Conservation (phyloP, 2,113 vertebrate genomes). For the Pterophyllum scalare region DNA sequence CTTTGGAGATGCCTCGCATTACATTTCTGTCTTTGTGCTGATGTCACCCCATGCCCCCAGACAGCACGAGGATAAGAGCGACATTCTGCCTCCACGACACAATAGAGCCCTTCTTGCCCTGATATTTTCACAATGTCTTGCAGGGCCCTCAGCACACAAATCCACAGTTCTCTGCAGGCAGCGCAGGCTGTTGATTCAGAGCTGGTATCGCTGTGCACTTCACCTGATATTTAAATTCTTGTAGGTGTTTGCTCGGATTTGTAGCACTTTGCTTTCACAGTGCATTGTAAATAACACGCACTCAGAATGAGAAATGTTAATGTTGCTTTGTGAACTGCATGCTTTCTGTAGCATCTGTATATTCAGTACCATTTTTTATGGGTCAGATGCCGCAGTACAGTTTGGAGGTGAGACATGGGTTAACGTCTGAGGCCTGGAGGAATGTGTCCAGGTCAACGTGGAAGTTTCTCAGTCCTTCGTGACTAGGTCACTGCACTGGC, state of each 20-base stretch:
- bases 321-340: neutral
- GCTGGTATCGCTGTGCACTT: constrained; percentile 5
- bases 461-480: constrained; percentile 74
- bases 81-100: constrained; percentile 72
- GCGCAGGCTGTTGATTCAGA: constrained; percentile 46
- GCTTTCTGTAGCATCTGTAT: neutral
- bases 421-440: constrained; percentile 70
- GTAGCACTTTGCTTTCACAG: constrained; percentile 16
- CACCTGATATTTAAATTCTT: constrained; percentile 52
- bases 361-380: neutral
- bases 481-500: constrained; percentile 72
- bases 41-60: constrained; percentile 71
- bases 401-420: constrained; percentile 56
- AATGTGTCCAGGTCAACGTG: constrained; percentile 74
- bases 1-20: constrained; percentile 75
- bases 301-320: neutral
- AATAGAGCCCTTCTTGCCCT: constrained; percentile 76
- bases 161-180: constrained; percentile 36
- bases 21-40: constrained; percentile 79
- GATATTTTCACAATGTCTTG: constrained; percentile 75
- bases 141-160: constrained; percentile 36
- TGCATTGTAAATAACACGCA: constrained; percentile 13
- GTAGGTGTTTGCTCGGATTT: constrained; percentile 53
- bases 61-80: constrained; percentile 72
- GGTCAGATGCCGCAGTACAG: constrained; percentile 30